Evolutionary conservation across 2,888 invertebrate species (phyloP), one percentile per base, ranked within the genome.

Genomic region (Eupithecia subumbrata): DNA sequence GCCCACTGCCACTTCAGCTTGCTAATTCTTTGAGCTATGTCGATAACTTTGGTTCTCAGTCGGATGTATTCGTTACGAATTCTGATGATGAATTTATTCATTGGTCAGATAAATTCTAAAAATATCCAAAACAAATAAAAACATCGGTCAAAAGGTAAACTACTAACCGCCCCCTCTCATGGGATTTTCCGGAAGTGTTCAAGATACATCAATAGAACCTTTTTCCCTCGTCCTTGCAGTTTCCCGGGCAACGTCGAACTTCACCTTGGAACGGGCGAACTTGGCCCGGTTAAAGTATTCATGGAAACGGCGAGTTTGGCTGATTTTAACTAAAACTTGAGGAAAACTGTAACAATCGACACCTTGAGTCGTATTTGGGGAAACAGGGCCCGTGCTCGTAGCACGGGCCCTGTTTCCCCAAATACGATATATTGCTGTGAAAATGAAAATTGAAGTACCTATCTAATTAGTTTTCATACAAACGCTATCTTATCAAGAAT

Each of bases 181-280:
- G 22, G 52, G 52, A 22, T 7, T 11, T 16, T 37, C n/a, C 66
- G 40, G 66, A n/a, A 37, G 18, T 67, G n/a, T 67, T 40, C 40
- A n/a, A 67, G 40, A 22, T 67, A 22, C 22, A 64, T 18, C 64
- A 67, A 67, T 5, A 37, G 12, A 37, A 40, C 40, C 37, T 67
- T 67, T 56, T 40, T 14, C n/a, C 37, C 18, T 18, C n/a, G 66
- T 67, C 66, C 66, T 67, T 67, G 66, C 40, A 11, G 37, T 67
- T 37, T n/a, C 40, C 66, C 66, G 40, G 66, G 66, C 11, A 40
- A 67, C 37, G 40, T 40, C 37, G 18, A 64, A 64, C 40, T 25
- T 60, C 25, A 70, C 56, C 72, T 60, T 73, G 75, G 79, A 79
- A 86, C 81, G 78, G 80, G 82, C 81, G 81, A 82, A 84, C 81